phyloP scores from a whole-genome alignment of 2,113 vertebrate species.

The Corynorhinus townsendii region DNA sequence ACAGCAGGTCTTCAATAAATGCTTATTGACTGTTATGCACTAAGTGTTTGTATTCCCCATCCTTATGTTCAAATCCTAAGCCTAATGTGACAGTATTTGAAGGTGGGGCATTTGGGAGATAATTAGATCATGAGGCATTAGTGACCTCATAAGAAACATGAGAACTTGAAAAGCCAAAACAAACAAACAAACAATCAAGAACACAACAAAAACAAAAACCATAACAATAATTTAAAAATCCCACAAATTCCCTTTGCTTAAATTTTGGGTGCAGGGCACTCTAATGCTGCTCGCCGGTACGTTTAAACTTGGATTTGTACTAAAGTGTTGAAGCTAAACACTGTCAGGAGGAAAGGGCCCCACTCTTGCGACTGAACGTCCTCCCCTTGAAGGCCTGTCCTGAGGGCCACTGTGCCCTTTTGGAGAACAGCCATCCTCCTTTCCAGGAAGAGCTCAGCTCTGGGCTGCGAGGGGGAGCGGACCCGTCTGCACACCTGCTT shows the following conservation, averaged over 20 bases:
- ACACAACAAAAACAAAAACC: too few relatives aligned
- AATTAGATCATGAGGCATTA: not conserved
- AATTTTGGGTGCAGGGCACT: not conserved
- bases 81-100: not conserved
- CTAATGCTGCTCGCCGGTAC: accelerated
- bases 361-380: accelerated
- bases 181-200: too few relatives aligned
- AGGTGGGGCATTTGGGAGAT: not conserved
- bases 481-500: accelerated
- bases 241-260: not conserved
- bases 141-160: not conserved
- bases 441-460: not conserved
- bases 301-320: not conserved
- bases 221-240: not conserved
- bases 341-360: not conserved
- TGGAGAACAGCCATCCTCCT: not conserved
- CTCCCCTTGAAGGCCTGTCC: not conserved
- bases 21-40: not conserved
- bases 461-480: not conserved
- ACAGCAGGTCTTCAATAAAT: not conserved
- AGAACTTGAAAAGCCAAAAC: not conserved
- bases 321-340: not conserved
- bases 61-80: not conserved
- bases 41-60: not conserved
- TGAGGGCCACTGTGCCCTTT: not conserved